Percentiles rank a stretch among this genome's conserved stretches.
phyloP scores from a whole-genome alignment of 2,113 vertebrate species.

The Thamnaconus septentrionalis region DNA sequence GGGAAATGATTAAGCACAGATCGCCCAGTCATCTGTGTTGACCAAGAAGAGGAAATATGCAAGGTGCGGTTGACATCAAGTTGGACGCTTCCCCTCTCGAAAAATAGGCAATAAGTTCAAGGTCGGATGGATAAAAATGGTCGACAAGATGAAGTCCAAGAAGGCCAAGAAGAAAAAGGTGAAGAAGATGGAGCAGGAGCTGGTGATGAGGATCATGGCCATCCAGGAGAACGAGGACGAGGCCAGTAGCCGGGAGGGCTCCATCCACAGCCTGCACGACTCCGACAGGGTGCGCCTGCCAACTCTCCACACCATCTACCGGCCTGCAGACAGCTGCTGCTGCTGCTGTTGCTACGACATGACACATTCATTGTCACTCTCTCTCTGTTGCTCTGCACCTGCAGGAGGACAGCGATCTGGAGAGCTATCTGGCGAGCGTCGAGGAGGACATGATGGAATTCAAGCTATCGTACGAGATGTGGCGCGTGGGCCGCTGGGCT shows the following conservation, averaged over 20 bases:
- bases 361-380: constrained; percentile 22
- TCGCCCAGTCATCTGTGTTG: too few relatives aligned
- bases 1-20: too few relatives aligned
- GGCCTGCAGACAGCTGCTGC: not conserved
- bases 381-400: constrained; percentile 13
- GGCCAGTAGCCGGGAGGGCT: constrained; percentile 47
- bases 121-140: constrained; percentile 59
- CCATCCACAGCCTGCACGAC: constrained; percentile 45
- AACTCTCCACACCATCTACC: not conserved
- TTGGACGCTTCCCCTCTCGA: too few relatives aligned
- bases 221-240: constrained; percentile 14
- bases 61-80: too few relatives aligned
- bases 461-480: constrained; percentile 79
- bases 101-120: constrained; percentile 64
- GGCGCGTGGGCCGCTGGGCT: constrained; percentile 72
- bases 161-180: constrained; percentile 64
- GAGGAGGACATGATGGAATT: constrained; percentile 77
- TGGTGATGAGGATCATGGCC: constrained; percentile 20
- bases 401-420: constrained; percentile 66
- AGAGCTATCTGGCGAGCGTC: constrained; percentile 52
- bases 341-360: constrained; percentile 10
- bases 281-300: constrained; percentile 58
- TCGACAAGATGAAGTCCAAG: constrained; percentile 65
- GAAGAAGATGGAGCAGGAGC: constrained; percentile 50
- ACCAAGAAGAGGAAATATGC: too few relatives aligned